These are phyloP conservation scores for Orthosia gothica DNA, from an alignment of 2,888 invertebrate genomes.

Conservation along the genomic window DNA sequence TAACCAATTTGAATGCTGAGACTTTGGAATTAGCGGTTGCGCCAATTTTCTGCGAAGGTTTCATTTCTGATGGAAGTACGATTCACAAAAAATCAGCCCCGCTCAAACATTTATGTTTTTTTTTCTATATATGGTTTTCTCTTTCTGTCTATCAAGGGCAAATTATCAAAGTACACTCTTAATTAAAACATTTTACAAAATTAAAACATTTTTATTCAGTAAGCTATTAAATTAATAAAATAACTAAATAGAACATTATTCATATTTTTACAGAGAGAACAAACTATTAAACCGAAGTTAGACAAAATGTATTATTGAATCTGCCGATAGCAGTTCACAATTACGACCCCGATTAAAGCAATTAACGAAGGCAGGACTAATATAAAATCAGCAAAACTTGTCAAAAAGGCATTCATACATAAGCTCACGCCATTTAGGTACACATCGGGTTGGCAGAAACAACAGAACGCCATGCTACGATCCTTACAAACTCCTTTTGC, in stretches of 20 bases:
- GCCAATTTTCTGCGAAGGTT: slow-evolving; percentile 5
- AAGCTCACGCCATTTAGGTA: too few species aligned
- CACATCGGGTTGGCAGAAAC: too few species aligned
- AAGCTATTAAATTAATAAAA: neutral
- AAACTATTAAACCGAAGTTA: slow-evolving; percentile 29
- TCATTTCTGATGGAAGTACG: neutral
- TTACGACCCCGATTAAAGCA: slow-evolving; percentile 18
- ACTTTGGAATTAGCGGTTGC: slow-evolving; percentile 8
- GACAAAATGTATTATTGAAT: slow-evolving; percentile 11
- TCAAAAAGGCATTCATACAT: neutral
- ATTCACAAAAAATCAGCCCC: neutral
- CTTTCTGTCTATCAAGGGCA: slow-evolving; percentile 10
- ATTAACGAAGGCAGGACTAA: neutral
- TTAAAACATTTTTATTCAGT: too few species aligned
- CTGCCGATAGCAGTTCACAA: slow-evolving; percentile 23
- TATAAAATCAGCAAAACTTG: neutral
- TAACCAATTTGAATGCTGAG: slow-evolving; percentile 26
- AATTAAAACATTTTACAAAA: slow-evolving; percentile 9
- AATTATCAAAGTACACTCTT: neutral
- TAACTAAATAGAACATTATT: neutral
- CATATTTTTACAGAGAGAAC: slow-evolving; percentile 9
- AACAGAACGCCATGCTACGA: too few species aligned
- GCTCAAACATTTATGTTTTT: neutral
- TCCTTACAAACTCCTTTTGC: too few species aligned
- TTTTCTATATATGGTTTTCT: neutral